Percentiles rank a stretch among this genome's conserved stretches.
Evolutionary conservation across 2,113 vertebrate genomes (phyloP).

Genomic region (Onychorhynchus coronatus): DNA sequence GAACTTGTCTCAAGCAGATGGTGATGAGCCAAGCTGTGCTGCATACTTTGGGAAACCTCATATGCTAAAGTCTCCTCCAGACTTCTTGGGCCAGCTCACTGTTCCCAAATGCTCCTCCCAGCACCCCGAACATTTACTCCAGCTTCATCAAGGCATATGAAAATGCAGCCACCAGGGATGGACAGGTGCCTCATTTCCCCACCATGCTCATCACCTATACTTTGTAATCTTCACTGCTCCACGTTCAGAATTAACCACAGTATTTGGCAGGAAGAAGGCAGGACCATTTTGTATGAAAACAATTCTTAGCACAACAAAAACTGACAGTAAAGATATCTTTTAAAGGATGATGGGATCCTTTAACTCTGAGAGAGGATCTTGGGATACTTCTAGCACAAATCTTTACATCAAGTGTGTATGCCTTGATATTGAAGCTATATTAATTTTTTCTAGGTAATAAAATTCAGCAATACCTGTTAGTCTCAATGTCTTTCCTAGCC

Average conservation of each 20-base stretch:
- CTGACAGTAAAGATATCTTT: background rate
- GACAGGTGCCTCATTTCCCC: background rate
- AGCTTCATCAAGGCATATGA: background rate
- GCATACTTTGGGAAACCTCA: background rate
- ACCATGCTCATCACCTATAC: accelerated
- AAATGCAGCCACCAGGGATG: background rate
- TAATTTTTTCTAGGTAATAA: background rate
- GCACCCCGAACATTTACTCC: too few species aligned
- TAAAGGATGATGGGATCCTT: background rate
- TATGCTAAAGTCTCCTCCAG: background rate
- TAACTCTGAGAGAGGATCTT: background rate
- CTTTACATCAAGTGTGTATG: background rate
- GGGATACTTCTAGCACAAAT: background rate
- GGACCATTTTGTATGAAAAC: background rate
- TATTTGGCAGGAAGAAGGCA: background rate
- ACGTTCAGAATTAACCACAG: background rate
- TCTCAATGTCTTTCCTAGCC: background rate
- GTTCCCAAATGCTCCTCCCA: background rate
- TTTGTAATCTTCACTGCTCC: background rate
- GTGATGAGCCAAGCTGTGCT: background rate
- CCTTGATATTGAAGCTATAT: background rate
- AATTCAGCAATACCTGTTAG: background rate
- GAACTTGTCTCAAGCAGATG: background rate
- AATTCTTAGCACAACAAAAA: background rate
- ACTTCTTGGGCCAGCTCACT: background rate